phyloP scores from a whole-genome alignment of 1,140 invertebrate genomes.

The Grapholita molesta region DNA sequence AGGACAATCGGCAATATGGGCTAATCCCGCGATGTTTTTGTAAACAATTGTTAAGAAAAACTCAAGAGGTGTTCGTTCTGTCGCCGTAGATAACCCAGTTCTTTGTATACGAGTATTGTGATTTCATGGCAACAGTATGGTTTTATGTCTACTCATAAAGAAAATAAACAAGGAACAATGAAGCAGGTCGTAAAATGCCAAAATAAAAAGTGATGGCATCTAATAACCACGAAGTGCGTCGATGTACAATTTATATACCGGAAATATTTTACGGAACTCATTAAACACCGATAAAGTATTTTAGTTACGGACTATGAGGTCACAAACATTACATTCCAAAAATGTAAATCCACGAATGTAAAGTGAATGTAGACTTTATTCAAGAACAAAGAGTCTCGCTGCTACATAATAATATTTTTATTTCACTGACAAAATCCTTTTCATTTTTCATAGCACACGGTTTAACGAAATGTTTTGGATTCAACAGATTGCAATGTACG shows the following conservation, averaged over 20 bases:
- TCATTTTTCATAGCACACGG: conserved; percentile 22
- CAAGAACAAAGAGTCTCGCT: conserved; percentile 1
- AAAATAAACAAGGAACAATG: background rate
- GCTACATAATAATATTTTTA: conserved; percentile 14
- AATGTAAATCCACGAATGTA: background rate
- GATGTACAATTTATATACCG: background rate
- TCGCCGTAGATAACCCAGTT: background rate
- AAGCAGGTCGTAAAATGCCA: background rate
- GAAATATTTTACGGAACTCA: background rate
- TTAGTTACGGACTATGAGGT: background rate
- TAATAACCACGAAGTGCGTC: background rate
- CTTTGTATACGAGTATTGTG: background rate
- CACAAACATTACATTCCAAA: background rate
- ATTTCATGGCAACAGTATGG: background rate
- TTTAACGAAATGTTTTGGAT: conserved; percentile 32
- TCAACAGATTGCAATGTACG: background rate
- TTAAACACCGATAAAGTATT: background rate
- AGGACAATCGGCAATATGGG: conserved; percentile 20
- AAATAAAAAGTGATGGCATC: background rate
- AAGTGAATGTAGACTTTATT: background rate
- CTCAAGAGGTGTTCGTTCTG: background rate
- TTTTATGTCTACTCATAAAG: background rate
- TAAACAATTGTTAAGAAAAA: background rate
- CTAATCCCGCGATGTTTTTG: background rate
- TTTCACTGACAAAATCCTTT: conserved; percentile 21